A percentile compares a stretch with the other conserved stretches of the same genome.
These are phyloP conservation scores for Dione juno DNA, from an alignment of 2,888 invertebrate genomes.

Conservation along the genomic window DNA sequence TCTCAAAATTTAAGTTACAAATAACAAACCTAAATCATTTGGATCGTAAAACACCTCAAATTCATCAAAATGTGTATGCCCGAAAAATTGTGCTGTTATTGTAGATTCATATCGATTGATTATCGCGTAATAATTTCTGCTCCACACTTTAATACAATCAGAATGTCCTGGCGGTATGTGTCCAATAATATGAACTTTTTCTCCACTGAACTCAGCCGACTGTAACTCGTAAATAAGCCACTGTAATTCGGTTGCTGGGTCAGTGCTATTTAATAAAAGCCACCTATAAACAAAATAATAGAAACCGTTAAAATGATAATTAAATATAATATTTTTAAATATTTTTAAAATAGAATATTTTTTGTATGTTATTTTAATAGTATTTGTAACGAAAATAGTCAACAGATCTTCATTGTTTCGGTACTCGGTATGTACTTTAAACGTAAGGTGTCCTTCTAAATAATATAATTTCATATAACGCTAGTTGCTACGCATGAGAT, in stretches of 20 bases:
- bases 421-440: too few species aligned
- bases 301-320: not conserved
- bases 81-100: constrained; percentile 96
- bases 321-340: too few species aligned
- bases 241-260: constrained; percentile 96
- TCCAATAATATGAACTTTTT: constrained; percentile 98
- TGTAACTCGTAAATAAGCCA: constrained; percentile 98
- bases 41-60: constrained; percentile 96
- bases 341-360: too few species aligned
- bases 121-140: constrained; percentile 95
- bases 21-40: constrained; percentile 86
- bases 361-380: too few species aligned
- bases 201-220: constrained; percentile 95
- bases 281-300: constrained; percentile 83
- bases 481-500: not conserved
- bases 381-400: too few species aligned
- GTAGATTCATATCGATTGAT: constrained; percentile 94
- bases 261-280: constrained; percentile 96
- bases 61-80: constrained; percentile 97
- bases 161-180: constrained; percentile 98
- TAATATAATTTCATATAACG: too few species aligned
- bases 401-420: too few species aligned
- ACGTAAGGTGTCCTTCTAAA: too few species aligned
- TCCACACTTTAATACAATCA: constrained; percentile 97
- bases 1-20: too few species aligned